phyloP scores from a whole-genome alignment of 2,888 invertebrate species.

The Cotesia congregata region DNA sequence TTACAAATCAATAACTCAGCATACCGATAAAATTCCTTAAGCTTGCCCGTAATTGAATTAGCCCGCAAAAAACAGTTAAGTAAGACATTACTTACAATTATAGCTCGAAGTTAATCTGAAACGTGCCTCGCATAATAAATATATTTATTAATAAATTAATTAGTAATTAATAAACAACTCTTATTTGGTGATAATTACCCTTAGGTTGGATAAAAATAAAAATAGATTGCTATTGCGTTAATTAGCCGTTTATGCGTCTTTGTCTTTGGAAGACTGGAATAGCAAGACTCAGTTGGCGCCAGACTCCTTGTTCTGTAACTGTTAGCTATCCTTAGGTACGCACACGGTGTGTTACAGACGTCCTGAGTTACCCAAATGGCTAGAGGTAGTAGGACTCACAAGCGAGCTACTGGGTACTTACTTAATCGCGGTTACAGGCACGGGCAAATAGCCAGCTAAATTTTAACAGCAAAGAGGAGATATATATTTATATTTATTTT shows the following conservation, averaged over 20 bases:
- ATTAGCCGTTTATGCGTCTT: conserved; percentile 57
- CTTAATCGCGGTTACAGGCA: background rate
- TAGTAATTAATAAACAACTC: background rate
- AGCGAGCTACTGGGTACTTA: too few relatives aligned
- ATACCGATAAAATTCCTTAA: too few relatives aligned
- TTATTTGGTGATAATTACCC: background rate
- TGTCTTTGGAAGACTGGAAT: background rate
- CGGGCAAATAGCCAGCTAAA: background rate
- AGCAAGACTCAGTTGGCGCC: conserved; percentile 66
- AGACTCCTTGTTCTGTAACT: conserved; percentile 58
- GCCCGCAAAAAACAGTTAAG: background rate
- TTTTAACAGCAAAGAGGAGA: background rate
- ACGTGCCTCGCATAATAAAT: background rate
- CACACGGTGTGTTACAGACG: conserved; percentile 19
- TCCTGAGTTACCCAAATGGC: background rate
- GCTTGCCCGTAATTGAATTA: too few relatives aligned
- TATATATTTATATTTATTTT: conserved; percentile 4
- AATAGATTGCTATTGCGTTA: conserved; percentile 66
- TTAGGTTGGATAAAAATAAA: conserved; percentile 52
- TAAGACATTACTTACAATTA: background rate
- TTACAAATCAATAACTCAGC: too few relatives aligned
- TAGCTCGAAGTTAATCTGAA: background rate
- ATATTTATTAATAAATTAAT: background rate
- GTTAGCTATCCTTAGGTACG: conserved; percentile 16
- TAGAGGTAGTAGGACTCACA: too few relatives aligned